These are phyloP conservation scores for Bursaphelenchus mucronatus DNA, from an alignment of 1,140 invertebrate genomes.

Conservation along the genomic window DNA sequence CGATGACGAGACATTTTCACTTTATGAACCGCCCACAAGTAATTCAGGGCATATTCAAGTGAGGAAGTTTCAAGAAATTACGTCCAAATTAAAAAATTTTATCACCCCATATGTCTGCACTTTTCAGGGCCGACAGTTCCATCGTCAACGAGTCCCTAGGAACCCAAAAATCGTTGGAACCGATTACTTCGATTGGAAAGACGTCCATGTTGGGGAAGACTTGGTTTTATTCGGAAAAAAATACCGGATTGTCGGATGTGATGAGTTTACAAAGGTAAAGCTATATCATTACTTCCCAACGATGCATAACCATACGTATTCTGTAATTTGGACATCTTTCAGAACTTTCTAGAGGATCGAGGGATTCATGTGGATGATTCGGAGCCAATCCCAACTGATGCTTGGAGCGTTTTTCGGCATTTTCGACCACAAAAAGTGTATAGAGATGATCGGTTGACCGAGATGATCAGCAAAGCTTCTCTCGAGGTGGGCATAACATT, in stretches of 20 bases:
- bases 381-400: constrained; percentile 34
- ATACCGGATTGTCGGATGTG: constrained; percentile 38
- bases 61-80: neutral
- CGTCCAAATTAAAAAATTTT: neutral
- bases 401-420: constrained; percentile 31
- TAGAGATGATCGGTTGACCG: constrained; percentile 7
- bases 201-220: constrained; percentile 35
- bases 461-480: neutral
- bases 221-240: constrained; percentile 26
- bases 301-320: neutral
- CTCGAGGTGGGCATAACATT: too few relatives aligned
- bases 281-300: neutral
- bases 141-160: constrained; percentile 33
- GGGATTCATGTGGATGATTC: constrained; percentile 19
- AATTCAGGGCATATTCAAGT: constrained; percentile 42
- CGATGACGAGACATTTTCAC: constrained; percentile 37
- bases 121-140: constrained; percentile 23
- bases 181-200: constrained; percentile 33
- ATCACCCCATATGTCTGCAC: neutral
- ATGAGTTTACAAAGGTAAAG: constrained; percentile 33
- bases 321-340: constrained; percentile 3
- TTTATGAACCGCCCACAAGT: constrained; percentile 24
- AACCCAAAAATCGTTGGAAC: constrained; percentile 20
- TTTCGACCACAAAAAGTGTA: constrained; percentile 25
- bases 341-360: constrained; percentile 39